These are phyloP conservation scores for Boulengeromyrus knoepffleri DNA, from an alignment of 2,113 vertebrate genomes.

Conservation along the genomic window DNA sequence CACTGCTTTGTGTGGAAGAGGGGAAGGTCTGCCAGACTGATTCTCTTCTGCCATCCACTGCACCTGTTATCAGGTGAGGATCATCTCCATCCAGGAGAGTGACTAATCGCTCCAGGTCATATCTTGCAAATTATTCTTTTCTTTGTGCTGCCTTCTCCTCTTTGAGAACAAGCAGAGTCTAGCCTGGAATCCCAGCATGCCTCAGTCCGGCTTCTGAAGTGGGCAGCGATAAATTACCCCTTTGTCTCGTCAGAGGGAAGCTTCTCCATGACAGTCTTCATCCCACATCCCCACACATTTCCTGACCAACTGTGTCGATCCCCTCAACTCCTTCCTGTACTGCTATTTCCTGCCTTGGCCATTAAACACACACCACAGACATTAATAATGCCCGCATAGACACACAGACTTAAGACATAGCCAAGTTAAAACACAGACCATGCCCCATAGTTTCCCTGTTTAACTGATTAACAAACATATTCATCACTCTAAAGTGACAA, in stretches of 20 bases:
- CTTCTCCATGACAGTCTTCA: background rate
- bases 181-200: background rate
- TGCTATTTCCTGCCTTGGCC: background rate
- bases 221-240: background rate
- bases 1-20: background rate
- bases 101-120: background rate
- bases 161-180: background rate
- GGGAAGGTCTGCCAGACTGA: background rate
- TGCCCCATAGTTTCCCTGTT: background rate
- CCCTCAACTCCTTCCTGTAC: background rate
- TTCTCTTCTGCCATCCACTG: background rate
- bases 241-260: background rate
- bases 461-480: background rate
- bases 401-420: background rate
- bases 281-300: background rate
- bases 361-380: background rate
- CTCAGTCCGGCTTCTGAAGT: background rate
- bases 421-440: background rate
- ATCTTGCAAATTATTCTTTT: background rate
- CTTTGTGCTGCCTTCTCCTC: background rate
- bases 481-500: background rate
- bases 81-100: background rate
- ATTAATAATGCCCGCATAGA: background rate
- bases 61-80: background rate
- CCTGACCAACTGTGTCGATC: background rate